phyloP scores from a whole-genome alignment of 1,140 invertebrate species.

The Uloborus diversus region DNA sequence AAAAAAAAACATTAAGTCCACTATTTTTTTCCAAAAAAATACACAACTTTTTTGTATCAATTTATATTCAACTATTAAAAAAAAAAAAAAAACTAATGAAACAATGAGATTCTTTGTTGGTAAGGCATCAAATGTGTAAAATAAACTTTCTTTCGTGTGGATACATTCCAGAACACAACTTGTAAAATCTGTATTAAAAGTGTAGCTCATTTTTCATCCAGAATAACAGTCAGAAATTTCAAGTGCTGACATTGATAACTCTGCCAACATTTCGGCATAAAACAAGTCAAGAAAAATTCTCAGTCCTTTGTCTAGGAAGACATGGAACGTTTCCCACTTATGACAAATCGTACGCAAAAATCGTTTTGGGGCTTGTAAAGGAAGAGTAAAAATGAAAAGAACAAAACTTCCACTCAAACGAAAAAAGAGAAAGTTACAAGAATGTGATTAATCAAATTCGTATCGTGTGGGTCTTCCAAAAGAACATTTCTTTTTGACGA shows the following conservation, averaged over 20 bases:
- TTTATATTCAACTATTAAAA: too few relatives aligned
- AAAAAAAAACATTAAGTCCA: too few relatives aligned
- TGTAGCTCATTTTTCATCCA: neutral
- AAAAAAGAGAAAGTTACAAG: constrained; percentile 15
- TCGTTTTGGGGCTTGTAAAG: neutral
- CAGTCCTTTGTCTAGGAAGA: constrained; percentile 4
- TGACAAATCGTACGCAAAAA: constrained; percentile 29
- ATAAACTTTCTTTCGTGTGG: too few relatives aligned
- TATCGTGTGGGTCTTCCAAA: too few relatives aligned
- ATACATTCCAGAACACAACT: too few relatives aligned
- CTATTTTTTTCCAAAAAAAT: too few relatives aligned
- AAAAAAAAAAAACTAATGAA: too few relatives aligned
- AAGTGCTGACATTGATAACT: neutral
- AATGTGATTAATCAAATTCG: constrained; percentile 35
- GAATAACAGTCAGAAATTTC: neutral
- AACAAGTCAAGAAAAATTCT: constrained; percentile 2
- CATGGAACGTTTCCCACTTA: constrained; percentile 14
- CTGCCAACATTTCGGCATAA: neutral
- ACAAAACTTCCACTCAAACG: constrained; percentile 9
- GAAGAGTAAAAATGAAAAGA: constrained; percentile 9
- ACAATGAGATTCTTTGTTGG: too few relatives aligned
- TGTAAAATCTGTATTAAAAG: neutral
- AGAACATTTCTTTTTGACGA: too few relatives aligned
- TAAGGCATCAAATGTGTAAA: too few relatives aligned
- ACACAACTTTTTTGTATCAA: too few relatives aligned